These are phyloP conservation scores for Zaprionus inermis DNA, from an alignment of 1,140 invertebrate species.

Conservation along the genomic window DNA sequence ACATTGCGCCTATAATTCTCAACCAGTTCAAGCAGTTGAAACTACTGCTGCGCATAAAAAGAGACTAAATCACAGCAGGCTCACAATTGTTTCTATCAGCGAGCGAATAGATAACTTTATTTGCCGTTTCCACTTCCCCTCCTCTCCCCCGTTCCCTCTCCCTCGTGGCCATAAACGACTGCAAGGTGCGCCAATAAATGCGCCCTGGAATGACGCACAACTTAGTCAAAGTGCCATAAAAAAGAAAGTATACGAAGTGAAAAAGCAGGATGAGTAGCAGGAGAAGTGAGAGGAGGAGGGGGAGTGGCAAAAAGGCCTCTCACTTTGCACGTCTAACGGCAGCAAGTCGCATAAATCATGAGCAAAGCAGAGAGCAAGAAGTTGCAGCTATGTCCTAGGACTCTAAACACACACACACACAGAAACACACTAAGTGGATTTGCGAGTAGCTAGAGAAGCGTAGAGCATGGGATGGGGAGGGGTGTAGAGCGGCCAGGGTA, in stretches of 20 bases:
- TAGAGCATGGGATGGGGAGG: too few relatives aligned
- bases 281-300: background rate
- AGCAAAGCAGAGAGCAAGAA: conserved; percentile 13
- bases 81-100: conserved; percentile 9
- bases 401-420: too few relatives aligned
- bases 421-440: conserved; percentile 83
- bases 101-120: background rate
- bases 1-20: background rate
- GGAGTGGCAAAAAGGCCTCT: background rate
- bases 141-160: background rate
- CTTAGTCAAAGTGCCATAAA: conserved; percentile 78
- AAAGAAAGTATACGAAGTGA: conserved; percentile 26
- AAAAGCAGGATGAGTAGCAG: too few relatives aligned
- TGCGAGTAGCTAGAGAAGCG: conserved; percentile 33
- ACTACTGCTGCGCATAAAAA: background rate
- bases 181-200: conserved; percentile 68
- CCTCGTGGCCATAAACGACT: conserved; percentile 33
- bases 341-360: conserved; percentile 70
- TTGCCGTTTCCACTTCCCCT: background rate
- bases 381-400: background rate
- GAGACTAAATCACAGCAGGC: background rate
- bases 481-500: background rate
- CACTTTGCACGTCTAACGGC: conserved; percentile 28
- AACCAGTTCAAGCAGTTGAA: background rate
- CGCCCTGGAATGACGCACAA: conserved; percentile 55